Percentiles rank a stretch among this genome's conserved stretches.
These are phyloP conservation scores for Platerodrilus igneus DNA, from an alignment of 2,888 invertebrate species.

Conservation along the genomic window DNA sequence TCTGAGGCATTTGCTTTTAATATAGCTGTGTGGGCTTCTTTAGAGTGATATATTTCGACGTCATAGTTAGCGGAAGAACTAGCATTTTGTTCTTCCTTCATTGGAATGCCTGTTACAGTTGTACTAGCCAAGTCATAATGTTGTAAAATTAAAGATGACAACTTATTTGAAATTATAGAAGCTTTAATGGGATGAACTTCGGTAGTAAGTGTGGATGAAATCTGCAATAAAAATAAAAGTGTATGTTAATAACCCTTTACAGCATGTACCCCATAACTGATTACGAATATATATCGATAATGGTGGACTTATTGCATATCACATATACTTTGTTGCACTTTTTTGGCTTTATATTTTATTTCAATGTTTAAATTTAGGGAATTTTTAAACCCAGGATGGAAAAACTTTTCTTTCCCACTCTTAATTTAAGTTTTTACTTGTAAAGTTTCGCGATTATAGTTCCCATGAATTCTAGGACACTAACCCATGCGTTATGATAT, in stretches of 20 bases:
- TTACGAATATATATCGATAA: not conserved
- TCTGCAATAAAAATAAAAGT: constrained; percentile 46
- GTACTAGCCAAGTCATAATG: constrained; percentile 93
- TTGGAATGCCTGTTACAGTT: constrained; percentile 97
- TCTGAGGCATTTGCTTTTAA: constrained; percentile 62
- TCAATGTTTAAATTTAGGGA: too few relatives aligned
- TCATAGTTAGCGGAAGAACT: constrained; percentile 98
- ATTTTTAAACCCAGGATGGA: too few relatives aligned
- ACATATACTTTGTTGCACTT: too few relatives aligned
- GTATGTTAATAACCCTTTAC: too few relatives aligned
- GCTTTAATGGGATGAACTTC: constrained; percentile 80
- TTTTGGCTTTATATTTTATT: too few relatives aligned
- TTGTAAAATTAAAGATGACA: constrained; percentile 70
- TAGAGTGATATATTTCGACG: constrained; percentile 92
- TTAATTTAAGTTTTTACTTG: too few relatives aligned
- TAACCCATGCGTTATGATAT: too few relatives aligned
- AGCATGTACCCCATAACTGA: not conserved
- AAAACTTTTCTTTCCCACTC: too few relatives aligned
- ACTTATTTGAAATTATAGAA: constrained; percentile 65
- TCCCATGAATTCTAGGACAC: too few relatives aligned
- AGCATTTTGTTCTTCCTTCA: constrained; percentile 99
- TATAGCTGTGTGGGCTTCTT: constrained; percentile 78
- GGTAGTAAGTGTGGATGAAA: constrained; percentile 67
- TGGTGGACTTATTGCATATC: too few relatives aligned
- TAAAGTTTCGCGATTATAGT: too few relatives aligned